phyloP scores from a whole-genome alignment of 1,140 invertebrate species.

The Choristoneura fumiferana region DNA sequence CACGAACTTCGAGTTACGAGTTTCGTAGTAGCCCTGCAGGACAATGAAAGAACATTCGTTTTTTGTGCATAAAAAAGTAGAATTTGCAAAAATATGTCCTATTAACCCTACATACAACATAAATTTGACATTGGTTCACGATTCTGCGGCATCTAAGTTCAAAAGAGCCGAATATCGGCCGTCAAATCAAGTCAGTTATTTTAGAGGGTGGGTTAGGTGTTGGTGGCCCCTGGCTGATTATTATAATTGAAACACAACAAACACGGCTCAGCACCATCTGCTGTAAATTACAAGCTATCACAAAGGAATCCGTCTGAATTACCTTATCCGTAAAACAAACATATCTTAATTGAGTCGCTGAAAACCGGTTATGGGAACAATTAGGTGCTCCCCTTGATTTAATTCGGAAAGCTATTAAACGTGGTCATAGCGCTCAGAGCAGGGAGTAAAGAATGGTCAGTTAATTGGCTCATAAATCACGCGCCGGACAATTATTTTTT shows the following conservation, averaged over 20 bases:
- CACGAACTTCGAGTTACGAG: too few species aligned
- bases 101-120: too few species aligned
- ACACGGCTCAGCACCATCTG: slow-evolving; percentile 57
- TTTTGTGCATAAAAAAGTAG: too few species aligned
- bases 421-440: slow-evolving; percentile 36
- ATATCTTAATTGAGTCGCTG: slow-evolving; percentile 55
- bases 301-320: slow-evolving; percentile 49
- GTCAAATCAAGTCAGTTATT: too few species aligned
- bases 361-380: slow-evolving; percentile 51
- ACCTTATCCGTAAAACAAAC: slow-evolving; percentile 67
- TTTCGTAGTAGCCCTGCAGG: too few species aligned
- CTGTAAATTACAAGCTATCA: slow-evolving; percentile 36
- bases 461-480: slow-evolving; percentile 74
- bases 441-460: slow-evolving; percentile 67
- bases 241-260: slow-evolving; percentile 58
- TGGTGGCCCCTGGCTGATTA: not conserved
- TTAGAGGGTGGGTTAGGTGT: too few species aligned
- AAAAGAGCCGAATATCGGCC: too few species aligned
- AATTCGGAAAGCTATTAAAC: slow-evolving; percentile 62
- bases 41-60: too few species aligned
- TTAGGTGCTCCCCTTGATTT: slow-evolving; percentile 45
- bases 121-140: too few species aligned
- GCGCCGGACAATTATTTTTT: slow-evolving; percentile 36
- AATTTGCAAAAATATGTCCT: too few species aligned
- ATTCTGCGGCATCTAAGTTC: too few species aligned